Evolutionary conservation across 1,140 invertebrate genomes (phyloP).

Genomic region (Bombus ignitus): DNA sequence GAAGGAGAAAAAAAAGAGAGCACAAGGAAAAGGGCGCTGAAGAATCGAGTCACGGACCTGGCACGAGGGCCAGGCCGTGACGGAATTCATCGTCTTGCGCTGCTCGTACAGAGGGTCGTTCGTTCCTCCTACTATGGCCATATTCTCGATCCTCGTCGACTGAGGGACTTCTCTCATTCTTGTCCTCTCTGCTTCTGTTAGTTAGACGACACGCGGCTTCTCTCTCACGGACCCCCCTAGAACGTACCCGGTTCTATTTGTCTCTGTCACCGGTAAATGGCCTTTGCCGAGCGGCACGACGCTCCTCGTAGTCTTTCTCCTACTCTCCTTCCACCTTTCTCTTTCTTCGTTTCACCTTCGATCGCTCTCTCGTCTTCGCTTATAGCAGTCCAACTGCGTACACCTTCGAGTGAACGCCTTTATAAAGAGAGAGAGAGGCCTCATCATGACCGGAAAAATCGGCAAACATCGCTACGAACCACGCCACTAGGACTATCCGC

Average conservation of each 20-base stretch:
- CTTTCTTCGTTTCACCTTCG: conserved; percentile 27
- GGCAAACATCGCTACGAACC: conserved; percentile 46
- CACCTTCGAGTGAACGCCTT: neutral
- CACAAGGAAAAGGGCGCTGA: neutral
- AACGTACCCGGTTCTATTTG: conserved; percentile 69
- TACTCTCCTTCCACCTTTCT: conserved; percentile 20
- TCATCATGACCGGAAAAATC: conserved; percentile 57
- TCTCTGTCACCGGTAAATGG: conserved; percentile 73
- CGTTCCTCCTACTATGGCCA: conserved; percentile 42
- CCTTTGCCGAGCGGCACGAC: conserved; percentile 59
- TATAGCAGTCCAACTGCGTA: neutral
- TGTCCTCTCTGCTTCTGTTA: conserved; percentile 12
- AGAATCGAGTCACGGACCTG: conserved; percentile 48
- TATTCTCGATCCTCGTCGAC: conserved; percentile 32
- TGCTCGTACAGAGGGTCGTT: conserved; percentile 39
- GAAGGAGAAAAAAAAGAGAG: too few relatives aligned
- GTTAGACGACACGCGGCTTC: conserved; percentile 52
- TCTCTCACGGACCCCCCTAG: conserved; percentile 46
- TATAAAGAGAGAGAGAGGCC: neutral
- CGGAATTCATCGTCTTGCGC: conserved; percentile 60
- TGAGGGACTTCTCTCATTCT: conserved; percentile 13
- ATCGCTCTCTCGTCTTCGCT: conserved; percentile 29
- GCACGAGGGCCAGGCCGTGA: conserved; percentile 48
- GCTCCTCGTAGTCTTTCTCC: conserved; percentile 39
- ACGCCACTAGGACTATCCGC: conserved; percentile 35